Conservation (phyloP, 2,888 invertebrate species). For the Taphrorychus bicolor region DNA sequence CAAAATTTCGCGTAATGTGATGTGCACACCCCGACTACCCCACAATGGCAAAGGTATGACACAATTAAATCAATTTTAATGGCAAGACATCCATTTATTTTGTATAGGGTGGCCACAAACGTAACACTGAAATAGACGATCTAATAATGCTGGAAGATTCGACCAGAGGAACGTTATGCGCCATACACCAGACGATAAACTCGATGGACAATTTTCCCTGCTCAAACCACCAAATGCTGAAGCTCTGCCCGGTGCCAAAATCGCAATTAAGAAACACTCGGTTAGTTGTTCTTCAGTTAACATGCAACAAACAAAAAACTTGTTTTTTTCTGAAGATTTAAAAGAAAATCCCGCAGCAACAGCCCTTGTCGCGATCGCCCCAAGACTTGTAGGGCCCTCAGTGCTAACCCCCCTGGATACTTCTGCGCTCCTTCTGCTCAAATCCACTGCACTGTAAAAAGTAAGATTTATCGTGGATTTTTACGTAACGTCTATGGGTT, state of each 20-base stretch:
- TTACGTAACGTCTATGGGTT: no score
- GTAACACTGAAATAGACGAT: slow-evolving; percentile 15
- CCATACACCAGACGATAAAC: slow-evolving; percentile 39
- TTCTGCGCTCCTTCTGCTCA: not conserved
- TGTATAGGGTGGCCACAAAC: not conserved
- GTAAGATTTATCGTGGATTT: not conserved
- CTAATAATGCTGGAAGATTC: slow-evolving; percentile 39
- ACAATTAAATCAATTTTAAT: no score
- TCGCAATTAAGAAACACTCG: no score
- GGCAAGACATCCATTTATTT: no score
- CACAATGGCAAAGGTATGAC: no score
- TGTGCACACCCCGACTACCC: no score
- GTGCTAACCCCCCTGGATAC: slow-evolving; percentile 12
- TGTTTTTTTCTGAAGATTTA: not conserved
- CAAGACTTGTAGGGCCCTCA: slow-evolving; percentile 21
- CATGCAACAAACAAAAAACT: no score
- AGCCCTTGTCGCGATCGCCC: slow-evolving; percentile 19
- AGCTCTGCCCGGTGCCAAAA: slow-evolving; percentile 31
- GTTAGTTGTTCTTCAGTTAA: no score
- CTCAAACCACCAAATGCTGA: slow-evolving; percentile 36
- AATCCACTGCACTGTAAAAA: slow-evolving; percentile 4
- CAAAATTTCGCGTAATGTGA: not conserved
- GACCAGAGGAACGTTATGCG: slow-evolving; percentile 35
- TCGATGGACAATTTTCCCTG: slow-evolving; percentile 34
- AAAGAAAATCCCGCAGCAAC: slow-evolving; percentile 22